These are phyloP conservation scores for Tortrix viridana DNA, from an alignment of 2,888 invertebrate species.

Conservation along the genomic window DNA sequence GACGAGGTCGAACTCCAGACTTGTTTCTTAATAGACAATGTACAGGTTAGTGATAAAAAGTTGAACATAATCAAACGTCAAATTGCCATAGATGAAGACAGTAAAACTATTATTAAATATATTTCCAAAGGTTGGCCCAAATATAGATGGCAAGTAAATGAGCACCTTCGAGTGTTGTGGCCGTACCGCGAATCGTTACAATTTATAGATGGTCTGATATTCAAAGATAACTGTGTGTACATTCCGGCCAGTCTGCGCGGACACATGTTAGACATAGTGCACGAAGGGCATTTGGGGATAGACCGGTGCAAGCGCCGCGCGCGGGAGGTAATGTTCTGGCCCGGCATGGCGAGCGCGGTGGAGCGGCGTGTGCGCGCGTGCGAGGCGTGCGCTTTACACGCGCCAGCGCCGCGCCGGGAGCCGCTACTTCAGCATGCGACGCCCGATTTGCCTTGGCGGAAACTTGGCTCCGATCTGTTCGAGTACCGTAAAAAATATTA, in stretches of 20 bases:
- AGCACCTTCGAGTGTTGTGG: not conserved
- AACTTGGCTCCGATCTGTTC: conserved; percentile 3
- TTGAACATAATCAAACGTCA: not conserved
- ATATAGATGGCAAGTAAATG: not conserved
- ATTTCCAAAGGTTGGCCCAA: not conserved
- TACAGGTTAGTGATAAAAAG: conserved; percentile 8
- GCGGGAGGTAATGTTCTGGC: conserved; percentile 49
- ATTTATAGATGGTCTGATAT: conserved; percentile 42
- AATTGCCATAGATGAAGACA: not conserved
- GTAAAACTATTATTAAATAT: conserved; percentile 4
- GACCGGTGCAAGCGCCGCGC: conserved; percentile 47
- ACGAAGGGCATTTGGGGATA: conserved; percentile 49
- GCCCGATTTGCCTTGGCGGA: conserved; percentile 11
- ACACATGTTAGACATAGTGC: conserved; percentile 44
- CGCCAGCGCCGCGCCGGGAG: conserved; percentile 37
- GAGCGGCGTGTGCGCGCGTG: conserved; percentile 43
- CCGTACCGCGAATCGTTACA: conserved; percentile 33
- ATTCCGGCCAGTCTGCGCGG: conserved; percentile 41
- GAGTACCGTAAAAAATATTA: conserved; percentile 13
- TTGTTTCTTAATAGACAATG: conserved; percentile 7
- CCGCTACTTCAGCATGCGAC: conserved; percentile 36
- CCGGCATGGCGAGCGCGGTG: conserved; percentile 44
- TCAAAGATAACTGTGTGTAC: conserved; percentile 42
- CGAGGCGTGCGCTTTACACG: conserved; percentile 36
- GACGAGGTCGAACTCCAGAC: conserved; percentile 12